A percentile compares a stretch with the other conserved stretches of the same genome.
Conservation (phyloP, 2,888 invertebrate species). For the Chrysolina americana region DNA sequence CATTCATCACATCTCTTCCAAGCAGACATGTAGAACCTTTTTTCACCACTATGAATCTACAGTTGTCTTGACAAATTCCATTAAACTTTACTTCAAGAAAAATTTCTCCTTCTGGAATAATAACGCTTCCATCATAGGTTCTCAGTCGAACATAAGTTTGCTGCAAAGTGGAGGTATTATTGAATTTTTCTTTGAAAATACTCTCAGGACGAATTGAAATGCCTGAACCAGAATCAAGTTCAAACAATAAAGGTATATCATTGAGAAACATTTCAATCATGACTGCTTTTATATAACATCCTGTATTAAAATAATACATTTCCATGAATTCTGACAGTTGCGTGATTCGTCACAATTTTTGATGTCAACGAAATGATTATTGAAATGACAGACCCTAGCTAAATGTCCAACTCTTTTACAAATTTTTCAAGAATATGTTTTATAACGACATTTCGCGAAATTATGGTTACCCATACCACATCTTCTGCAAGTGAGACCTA, state of each 20-base stretch:
- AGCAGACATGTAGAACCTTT: conserved; percentile 24
- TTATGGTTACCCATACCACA: conserved; percentile 30
- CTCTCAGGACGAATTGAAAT: too few species aligned
- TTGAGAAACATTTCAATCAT: conserved; percentile 17
- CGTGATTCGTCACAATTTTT: not conserved
- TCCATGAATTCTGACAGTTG: conserved; percentile 11
- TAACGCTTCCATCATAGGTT: not conserved
- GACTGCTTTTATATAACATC: conserved; percentile 5
- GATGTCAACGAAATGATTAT: conserved; percentile 23
- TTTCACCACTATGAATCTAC: not conserved
- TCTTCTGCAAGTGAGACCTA: conserved; percentile 22
- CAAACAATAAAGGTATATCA: conserved; percentile 9
- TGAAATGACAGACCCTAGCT: conserved; percentile 34
- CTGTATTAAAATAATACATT: conserved; percentile 21
- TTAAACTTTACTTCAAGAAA: not conserved
- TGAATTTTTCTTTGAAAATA: too few species aligned
- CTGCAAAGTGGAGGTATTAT: not conserved
- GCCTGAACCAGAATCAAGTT: not conserved
- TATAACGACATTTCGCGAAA: conserved; percentile 29
- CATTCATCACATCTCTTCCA: conserved; percentile 30
- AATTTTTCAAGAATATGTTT: conserved; percentile 26
- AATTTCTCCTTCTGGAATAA: not conserved
- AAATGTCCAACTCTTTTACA: conserved; percentile 41
- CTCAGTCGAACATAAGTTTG: not conserved
- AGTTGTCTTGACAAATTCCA: not conserved